These are phyloP conservation scores for Melanogrammus aeglefinus DNA, from an alignment of 2,797 vertebrate species.

Conservation along the genomic window DNA sequence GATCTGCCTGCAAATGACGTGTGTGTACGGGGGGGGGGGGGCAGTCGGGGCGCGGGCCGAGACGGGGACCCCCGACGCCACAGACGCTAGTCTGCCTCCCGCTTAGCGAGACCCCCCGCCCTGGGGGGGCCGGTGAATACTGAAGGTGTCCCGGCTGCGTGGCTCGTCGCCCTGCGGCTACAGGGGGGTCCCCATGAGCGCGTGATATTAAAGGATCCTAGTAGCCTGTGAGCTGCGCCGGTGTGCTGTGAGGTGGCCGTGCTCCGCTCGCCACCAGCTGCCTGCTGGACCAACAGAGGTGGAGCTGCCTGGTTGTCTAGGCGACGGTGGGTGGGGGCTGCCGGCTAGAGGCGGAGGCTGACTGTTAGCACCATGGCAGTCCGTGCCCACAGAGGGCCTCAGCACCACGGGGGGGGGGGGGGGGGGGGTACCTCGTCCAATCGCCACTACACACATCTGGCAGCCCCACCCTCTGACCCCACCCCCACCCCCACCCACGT, in stretches of 20 bases:
- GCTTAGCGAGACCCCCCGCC: slow-evolving; percentile 52
- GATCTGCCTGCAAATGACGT: slow-evolving; percentile 79
- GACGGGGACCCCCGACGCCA: slow-evolving; percentile 62
- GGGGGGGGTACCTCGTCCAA: slow-evolving; percentile 44
- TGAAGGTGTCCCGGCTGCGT: slow-evolving; percentile 37
- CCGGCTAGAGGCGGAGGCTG: slow-evolving; percentile 55
- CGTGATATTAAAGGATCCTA: slow-evolving; percentile 29
- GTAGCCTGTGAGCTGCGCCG: slow-evolving; percentile 16
- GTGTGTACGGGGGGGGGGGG: slow-evolving; percentile 6
- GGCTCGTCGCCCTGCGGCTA: slow-evolving; percentile 32
- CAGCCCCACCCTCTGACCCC: not conserved
- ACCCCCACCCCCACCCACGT: not conserved
- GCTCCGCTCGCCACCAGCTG: slow-evolving; percentile 34
- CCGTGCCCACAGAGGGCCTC: slow-evolving; percentile 57
- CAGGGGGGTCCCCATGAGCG: slow-evolving; percentile 43
- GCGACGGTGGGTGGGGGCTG: slow-evolving; percentile 50
- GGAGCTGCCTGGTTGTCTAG: slow-evolving; percentile 31
- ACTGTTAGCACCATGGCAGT: slow-evolving; percentile 70
- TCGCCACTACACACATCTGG: not conserved
- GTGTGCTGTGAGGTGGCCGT: slow-evolving; percentile 59
- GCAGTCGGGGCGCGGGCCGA: slow-evolving; percentile 47
- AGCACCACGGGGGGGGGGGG: slow-evolving; percentile 69
- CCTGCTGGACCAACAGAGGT: slow-evolving; percentile 26
- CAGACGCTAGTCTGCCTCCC: slow-evolving; percentile 70
- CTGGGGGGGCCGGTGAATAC: slow-evolving; percentile 41